Evolutionary conservation across 2,888 invertebrate genomes (phyloP).

Genomic region (Hirtodrosophila histrioides): DNA sequence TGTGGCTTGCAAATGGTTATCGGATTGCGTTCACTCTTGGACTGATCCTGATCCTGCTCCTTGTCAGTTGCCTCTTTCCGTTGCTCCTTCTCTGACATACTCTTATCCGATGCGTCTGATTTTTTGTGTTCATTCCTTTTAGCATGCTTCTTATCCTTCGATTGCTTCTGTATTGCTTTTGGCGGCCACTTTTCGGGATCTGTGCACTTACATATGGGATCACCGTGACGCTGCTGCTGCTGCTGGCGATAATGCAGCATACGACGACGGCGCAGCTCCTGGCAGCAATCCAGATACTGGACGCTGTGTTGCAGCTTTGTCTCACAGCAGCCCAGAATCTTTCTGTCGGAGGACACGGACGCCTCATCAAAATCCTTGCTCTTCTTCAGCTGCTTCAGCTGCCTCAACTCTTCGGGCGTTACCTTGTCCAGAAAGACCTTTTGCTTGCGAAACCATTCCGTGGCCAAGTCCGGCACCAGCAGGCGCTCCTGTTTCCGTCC

Average conservation of each 20-base stretch:
- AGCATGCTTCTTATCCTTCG: neutral
- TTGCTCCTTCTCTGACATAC: neutral
- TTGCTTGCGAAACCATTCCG: constrained; percentile 72
- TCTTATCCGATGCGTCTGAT: no score
- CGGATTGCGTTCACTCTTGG: no score
- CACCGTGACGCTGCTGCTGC: constrained; percentile 11
- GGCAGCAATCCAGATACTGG: constrained; percentile 30
- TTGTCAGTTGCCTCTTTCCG: no score
- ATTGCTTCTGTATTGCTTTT: neutral
- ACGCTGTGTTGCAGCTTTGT: constrained; percentile 24
- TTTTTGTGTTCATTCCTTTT: neutral
- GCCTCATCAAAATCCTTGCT: neutral
- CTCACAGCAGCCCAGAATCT: constrained; percentile 2
- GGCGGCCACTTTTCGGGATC: constrained; percentile 12
- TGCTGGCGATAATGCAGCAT: constrained; percentile 28
- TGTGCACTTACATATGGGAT: constrained; percentile 6
- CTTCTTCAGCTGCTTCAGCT: constrained; percentile 9
- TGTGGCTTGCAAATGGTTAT: neutral
- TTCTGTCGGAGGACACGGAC: constrained; percentile 7
- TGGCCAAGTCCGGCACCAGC: constrained; percentile 68
- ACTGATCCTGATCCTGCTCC: no score
- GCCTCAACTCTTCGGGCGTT: constrained; percentile 31
- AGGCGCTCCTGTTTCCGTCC: constrained; percentile 41
- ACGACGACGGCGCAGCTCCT: constrained; percentile 23
- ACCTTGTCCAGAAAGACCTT: constrained; percentile 53